Evolutionary conservation across 2,797 vertebrate species (phyloP), one percentile per base, ranked within the genome.

Genomic region (Myotis myotis): DNA sequence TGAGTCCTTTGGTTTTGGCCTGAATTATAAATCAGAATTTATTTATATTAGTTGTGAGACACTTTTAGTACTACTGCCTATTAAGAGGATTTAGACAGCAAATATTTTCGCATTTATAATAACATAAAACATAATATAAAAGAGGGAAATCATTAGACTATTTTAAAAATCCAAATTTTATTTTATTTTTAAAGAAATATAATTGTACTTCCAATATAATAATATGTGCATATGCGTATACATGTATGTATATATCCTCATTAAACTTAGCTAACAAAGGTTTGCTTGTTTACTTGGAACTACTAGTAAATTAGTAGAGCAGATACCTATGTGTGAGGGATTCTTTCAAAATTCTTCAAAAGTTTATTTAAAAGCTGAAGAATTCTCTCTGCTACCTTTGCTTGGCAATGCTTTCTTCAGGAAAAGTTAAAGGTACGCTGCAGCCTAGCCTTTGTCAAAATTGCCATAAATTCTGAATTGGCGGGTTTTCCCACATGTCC

Each of bases 71-170:
- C 47, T 76, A 49, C 62, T 33, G 66, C 12, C 53, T 84, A 49
- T 25, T 55, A 78, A 38, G 49, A 55, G 64, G 47, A 8, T 92
- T 86, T 91, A 91, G 33, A 76, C 47, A 72, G 1, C 78, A 60
- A 78, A 75, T 55, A 84, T 92, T 80, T 93, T 70, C 12, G 25
- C 71, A 57, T 80, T 83, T 80, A 41, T 41, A n/a, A 7, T 86
- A 93, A 72, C 23, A 75, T 36, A 89, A 94, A 88, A 70, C 47
- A 60, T 79, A 79, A 90, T 49, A 83, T 41, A 68, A 94, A 94
- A 82, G 72, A 91, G 25, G 36, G 8, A 86, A 70, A 81, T 33
- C 53, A 68, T 55, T 38, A 22, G 38, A 91, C 33, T 57, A 79
- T 57, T 82, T 78, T 8, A 68, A 82, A 94, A 78, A 53, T 85